These are phyloP conservation scores for Phataginus tricuspis DNA, from an alignment of 2,797 vertebrate species.

Conservation along the genomic window DNA sequence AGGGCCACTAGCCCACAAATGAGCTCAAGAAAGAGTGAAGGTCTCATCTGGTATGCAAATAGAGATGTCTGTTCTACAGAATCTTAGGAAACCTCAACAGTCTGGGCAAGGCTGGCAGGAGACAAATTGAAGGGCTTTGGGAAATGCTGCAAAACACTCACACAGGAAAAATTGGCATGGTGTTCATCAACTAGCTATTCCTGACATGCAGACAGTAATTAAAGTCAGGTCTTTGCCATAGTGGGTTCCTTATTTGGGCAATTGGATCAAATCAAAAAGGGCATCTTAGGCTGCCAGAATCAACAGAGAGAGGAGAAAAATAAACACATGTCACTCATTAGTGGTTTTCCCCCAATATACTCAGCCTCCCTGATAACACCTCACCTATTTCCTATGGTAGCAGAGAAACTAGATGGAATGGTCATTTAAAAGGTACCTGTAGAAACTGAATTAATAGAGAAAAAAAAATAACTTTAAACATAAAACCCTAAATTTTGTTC, in stretches of 20 bases:
- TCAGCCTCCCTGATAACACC: not conserved
- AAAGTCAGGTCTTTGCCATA: not conserved
- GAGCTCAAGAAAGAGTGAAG: not conserved
- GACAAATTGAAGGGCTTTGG: not conserved
- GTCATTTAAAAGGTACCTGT: not conserved
- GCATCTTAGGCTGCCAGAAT: not conserved
- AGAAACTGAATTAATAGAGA: not conserved
- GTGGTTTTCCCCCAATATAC: not conserved
- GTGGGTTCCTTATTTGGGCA: not conserved
- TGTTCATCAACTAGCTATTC: not conserved
- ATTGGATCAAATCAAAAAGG: not conserved
- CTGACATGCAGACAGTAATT: not conserved
- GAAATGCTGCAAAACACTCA: not conserved
- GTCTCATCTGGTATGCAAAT: not conserved
- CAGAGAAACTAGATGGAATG: not conserved
- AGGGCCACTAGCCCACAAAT: not conserved
- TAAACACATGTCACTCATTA: not conserved
- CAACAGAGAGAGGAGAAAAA: not conserved
- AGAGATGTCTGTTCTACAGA: not conserved
- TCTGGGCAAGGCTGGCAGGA: not conserved
- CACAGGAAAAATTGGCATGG: not conserved
- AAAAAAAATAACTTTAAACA: not conserved
- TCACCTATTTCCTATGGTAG: not conserved
- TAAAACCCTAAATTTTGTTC: constrained; percentile 2
- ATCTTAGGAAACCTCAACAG: not conserved